Percentiles rank a stretch among this genome's conserved stretches.
Conservation (phyloP, 2,888 invertebrate genomes). For the Apamea sordens region DNA sequence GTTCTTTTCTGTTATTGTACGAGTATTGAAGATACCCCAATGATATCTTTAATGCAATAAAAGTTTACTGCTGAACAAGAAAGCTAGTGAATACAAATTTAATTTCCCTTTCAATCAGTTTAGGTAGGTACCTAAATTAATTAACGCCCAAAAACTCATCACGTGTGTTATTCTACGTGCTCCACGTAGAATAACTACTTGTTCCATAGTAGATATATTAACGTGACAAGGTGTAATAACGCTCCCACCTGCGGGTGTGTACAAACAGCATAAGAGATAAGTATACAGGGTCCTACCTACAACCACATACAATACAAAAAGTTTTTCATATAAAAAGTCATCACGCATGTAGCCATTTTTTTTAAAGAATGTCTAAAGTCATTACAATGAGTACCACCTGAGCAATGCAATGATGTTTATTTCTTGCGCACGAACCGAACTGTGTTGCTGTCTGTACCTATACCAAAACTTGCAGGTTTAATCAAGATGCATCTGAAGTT, state of each 20-base stretch:
- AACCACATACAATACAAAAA: no score
- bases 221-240: constrained; percentile 27
- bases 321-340: neutral
- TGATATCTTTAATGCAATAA: neutral
- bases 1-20: neutral
- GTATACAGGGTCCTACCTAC: neutral
- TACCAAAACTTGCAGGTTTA: constrained; percentile 33
- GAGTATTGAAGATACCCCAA: no score
- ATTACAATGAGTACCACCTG: neutral
- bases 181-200: constrained; percentile 16
- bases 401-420: neutral
- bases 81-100: neutral
- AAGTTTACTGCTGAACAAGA: neutral
- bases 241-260: constrained; percentile 29
- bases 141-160: constrained; percentile 16
- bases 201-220: constrained; percentile 39
- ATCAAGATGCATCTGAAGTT: constrained; percentile 46
- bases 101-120: neutral
- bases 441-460: constrained; percentile 3
- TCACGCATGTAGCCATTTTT: neutral
- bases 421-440: neutral
- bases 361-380: neutral
- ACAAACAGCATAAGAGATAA: constrained; percentile 7
- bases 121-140: constrained; percentile 16
- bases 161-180: neutral